A percentile compares a stretch with the other conserved stretches of the same genome.
phyloP scores from a whole-genome alignment of 2,888 invertebrate genomes.

The Ophion ventricosus region DNA sequence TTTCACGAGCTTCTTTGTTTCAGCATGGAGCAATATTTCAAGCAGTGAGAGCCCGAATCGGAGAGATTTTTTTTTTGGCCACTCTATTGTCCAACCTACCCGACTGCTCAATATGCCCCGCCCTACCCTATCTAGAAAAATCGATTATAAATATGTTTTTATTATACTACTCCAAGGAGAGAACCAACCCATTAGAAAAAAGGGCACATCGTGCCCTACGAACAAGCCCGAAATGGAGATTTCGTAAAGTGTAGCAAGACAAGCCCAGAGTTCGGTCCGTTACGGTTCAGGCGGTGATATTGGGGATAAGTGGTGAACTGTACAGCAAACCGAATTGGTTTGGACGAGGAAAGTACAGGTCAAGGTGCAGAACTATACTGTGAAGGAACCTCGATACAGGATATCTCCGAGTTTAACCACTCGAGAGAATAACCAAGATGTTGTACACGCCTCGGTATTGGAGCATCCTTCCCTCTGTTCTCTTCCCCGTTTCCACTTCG shows the following conservation, averaged over 20 bases:
- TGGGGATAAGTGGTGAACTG: conserved; percentile 42
- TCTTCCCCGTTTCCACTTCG: conserved; percentile 7
- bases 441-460: conserved; percentile 21
- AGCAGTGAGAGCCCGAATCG: too few relatives aligned
- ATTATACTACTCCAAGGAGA: too few relatives aligned
- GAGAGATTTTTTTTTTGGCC: too few relatives aligned
- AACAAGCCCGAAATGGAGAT: conserved; percentile 25
- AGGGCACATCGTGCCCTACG: too few relatives aligned
- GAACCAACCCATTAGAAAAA: too few relatives aligned
- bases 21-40: too few relatives aligned
- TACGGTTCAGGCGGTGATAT: conserved; percentile 52
- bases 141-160: too few relatives aligned
- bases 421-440: conserved; percentile 48
- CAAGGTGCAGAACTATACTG: conserved; percentile 16
- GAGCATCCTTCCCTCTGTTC: neutral
- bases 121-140: too few relatives aligned
- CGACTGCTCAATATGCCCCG: too few relatives aligned
- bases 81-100: too few relatives aligned
- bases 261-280: conserved; percentile 10
- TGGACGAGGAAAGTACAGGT: neutral
- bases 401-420: conserved; percentile 63
- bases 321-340: conserved; percentile 29
- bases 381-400: conserved; percentile 33
- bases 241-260: conserved; percentile 10
- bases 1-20: too few relatives aligned